Percentiles rank a stretch among this genome's conserved stretches.
phyloP scores from a whole-genome alignment of 2,888 invertebrate species.

The Timema cristinae region DNA sequence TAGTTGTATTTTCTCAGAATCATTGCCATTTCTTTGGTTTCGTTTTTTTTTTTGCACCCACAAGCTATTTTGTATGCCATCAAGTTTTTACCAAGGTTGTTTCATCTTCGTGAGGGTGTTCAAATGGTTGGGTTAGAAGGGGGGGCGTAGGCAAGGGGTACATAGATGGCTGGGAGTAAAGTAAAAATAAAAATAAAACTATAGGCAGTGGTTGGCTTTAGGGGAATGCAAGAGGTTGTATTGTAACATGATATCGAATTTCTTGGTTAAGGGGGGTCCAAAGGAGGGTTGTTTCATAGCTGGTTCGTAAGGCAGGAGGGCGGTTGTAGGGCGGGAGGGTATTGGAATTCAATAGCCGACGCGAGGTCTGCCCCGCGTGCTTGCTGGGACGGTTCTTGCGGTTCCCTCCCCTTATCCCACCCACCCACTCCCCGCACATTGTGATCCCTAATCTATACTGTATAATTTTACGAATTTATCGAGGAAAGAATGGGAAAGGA shows the following conservation, averaged over 20 bases:
- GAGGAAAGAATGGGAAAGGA: too few relatives aligned
- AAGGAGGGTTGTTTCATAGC: neutral
- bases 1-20: too few relatives aligned
- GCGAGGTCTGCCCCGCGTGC: too few relatives aligned
- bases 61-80: slow-evolving; percentile 14
- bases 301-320: neutral
- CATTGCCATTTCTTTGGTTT: too few relatives aligned
- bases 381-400: too few relatives aligned
- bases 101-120: neutral
- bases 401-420: too few relatives aligned
- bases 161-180: neutral
- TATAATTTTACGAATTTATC: too few relatives aligned
- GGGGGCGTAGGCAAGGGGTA: neutral
- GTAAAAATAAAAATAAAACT: neutral
- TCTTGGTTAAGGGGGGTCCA: slow-evolving; percentile 4
- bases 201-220: too few relatives aligned
- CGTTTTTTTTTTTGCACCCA: too few relatives aligned
- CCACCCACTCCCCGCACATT: too few relatives aligned
- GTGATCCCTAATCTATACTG: too few relatives aligned
- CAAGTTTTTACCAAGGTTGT: slow-evolving; percentile 11
- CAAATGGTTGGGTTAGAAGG: slow-evolving; percentile 7
- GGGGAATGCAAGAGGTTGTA: slow-evolving; percentile 15
- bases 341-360: slow-evolving; percentile 12
- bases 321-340: neutral
- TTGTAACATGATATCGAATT: slow-evolving; percentile 26